Percentiles rank a stretch among this genome's conserved stretches.
phyloP scores from a whole-genome alignment of 2,888 invertebrate species.

The Tipula helvola region DNA sequence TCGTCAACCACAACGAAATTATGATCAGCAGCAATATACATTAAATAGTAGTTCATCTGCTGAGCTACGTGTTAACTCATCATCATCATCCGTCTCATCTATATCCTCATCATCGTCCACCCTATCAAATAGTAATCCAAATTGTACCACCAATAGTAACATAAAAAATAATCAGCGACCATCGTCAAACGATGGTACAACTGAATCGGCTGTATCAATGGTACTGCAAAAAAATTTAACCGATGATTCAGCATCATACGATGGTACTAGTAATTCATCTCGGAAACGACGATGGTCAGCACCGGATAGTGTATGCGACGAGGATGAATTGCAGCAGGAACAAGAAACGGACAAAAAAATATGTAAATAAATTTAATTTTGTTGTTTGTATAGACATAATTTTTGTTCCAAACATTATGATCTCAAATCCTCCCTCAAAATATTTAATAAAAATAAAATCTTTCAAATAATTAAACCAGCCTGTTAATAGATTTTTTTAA shows the following conservation, averaged over 20 bases:
- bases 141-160: background rate
- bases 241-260: conserved; percentile 11
- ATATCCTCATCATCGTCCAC: background rate
- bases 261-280: conserved; percentile 17
- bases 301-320: conserved; percentile 38
- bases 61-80: background rate
- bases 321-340: conserved; percentile 19
- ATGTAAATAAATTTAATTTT: background rate
- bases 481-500: background rate
- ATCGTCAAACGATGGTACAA: conserved; percentile 5
- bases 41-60: background rate
- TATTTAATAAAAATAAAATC: background rate
- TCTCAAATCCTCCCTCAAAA: background rate
- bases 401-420: background rate
- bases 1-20: background rate
- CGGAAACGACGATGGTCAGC: conserved; percentile 39
- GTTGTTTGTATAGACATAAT: background rate
- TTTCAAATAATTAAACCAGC: background rate
- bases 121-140: background rate
- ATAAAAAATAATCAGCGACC: background rate
- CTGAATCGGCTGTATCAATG: background rate
- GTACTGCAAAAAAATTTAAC: background rate
- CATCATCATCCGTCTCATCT: background rate
- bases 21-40: background rate
- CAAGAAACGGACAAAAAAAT: conserved; percentile 10